A percentile compares a stretch with the other conserved stretches of the same genome.
Evolutionary conservation across 2,113 vertebrate species (phyloP).

Genomic region (Brachionichthys hirsutus): DNA sequence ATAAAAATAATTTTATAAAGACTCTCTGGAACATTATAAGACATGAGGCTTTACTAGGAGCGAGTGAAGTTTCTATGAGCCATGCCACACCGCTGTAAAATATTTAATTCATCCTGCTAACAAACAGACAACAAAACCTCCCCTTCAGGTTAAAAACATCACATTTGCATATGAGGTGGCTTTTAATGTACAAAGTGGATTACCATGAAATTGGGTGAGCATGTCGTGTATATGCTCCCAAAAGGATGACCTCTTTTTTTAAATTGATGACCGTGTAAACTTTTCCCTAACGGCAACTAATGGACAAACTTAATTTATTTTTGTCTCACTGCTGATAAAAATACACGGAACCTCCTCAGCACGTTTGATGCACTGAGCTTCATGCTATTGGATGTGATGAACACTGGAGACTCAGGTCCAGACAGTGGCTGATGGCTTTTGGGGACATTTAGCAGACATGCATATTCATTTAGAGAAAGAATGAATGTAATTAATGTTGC

Average conservation of each 20-base stretch:
- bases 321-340: constrained; percentile 1
- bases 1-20: no score
- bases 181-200: constrained; percentile 21
- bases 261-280: constrained; percentile 9
- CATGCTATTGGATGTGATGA: constrained; percentile 7
- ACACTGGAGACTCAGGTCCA: not conserved
- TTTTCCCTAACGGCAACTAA: constrained; percentile 10
- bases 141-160: constrained; percentile 8
- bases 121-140: not conserved
- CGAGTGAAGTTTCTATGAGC: no score
- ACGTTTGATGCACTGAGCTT: not conserved
- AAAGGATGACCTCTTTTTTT: constrained; percentile 18
- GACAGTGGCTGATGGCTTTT: not conserved
- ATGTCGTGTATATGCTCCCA: constrained; percentile 9
- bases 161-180: constrained; percentile 9
- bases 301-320: not conserved
- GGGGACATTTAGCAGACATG: not conserved
- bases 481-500: constrained; percentile 1
- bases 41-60: no score
- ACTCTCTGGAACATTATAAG: no score
- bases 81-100: no score
- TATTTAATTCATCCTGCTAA: no score
- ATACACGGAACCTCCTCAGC: constrained; percentile 6
- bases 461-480: constrained; percentile 7
- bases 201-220: constrained; percentile 57